phyloP scores from a whole-genome alignment of 2,797 vertebrate species.

The Lacerta viridis region DNA sequence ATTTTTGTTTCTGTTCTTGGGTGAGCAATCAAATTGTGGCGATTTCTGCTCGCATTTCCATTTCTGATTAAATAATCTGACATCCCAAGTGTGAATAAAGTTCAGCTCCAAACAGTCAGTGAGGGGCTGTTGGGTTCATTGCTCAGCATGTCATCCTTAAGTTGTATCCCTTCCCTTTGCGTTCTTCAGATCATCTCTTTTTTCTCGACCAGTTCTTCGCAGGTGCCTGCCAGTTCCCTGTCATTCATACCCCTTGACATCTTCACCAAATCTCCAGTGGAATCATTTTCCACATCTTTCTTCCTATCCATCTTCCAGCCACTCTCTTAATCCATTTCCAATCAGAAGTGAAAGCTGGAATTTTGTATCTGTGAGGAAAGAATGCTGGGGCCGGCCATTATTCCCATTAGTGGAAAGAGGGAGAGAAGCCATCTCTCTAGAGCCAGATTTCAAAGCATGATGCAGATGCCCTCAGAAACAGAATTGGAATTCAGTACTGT shows the following conservation, averaged over 20 bases:
- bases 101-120: not conserved
- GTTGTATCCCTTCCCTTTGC: not conserved
- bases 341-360: not conserved
- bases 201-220: not conserved
- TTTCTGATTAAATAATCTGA: no score
- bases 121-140: not conserved
- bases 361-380: not conserved
- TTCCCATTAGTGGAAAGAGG: not conserved
- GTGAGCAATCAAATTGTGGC: no score
- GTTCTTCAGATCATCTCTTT: not conserved
- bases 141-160: not conserved
- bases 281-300: not conserved
- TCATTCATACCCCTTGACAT: not conserved
- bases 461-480: not conserved
- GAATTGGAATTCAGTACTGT: conserved; percentile 3
- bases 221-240: not conserved
- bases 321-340: not conserved
- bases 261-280: not conserved
- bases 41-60: no score
- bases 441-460: conserved; percentile 1
- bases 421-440: not conserved
- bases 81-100: not conserved
- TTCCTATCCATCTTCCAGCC: not conserved
- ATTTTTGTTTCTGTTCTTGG: no score
- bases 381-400: not conserved